These are phyloP conservation scores for Pachypeltis micranthus DNA, from an alignment of 1,140 invertebrate species.

Conservation along the genomic window DNA sequence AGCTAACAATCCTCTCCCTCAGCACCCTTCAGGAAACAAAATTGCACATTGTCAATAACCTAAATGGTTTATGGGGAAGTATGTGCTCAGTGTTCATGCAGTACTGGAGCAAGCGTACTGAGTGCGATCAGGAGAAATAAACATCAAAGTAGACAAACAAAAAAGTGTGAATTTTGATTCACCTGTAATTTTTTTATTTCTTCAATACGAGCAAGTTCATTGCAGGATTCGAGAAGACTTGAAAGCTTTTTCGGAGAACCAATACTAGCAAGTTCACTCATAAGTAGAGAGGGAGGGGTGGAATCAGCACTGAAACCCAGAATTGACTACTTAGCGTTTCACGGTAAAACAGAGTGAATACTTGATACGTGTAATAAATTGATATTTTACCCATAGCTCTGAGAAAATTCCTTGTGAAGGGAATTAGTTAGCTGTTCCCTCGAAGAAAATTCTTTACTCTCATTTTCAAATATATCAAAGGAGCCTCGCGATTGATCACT, in stretches of 20 bases:
- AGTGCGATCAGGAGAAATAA: too few species aligned
- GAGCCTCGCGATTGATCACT: conserved; percentile 22
- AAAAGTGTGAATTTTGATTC: too few species aligned
- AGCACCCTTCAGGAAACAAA: too few species aligned
- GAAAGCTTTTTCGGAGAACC: conserved; percentile 29
- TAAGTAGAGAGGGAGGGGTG: conserved; percentile 29
- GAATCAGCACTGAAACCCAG: conserved; percentile 28
- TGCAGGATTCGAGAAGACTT: conserved; percentile 30
- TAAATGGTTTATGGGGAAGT: too few species aligned
- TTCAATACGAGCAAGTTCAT: conserved; percentile 30
- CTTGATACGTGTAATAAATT: neutral
- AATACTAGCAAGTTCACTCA: conserved; percentile 29
- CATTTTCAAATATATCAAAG: conserved; percentile 18
- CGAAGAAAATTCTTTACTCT: conserved; percentile 20
- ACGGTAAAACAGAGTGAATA: neutral
- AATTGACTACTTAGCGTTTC: neutral
- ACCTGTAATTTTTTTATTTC: conserved; percentile 32
- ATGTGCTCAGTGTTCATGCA: too few species aligned
- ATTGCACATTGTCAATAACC: too few species aligned
- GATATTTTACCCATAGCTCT: conserved; percentile 22
- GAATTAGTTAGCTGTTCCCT: conserved; percentile 17
- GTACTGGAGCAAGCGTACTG: too few species aligned
- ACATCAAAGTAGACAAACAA: too few species aligned
- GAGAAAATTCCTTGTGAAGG: conserved; percentile 19
- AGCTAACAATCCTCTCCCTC: too few species aligned